Percentiles rank a stretch among this genome's conserved stretches.
phyloP scores from a whole-genome alignment of 2,797 vertebrate species.

The Helostoma temminkii region DNA sequence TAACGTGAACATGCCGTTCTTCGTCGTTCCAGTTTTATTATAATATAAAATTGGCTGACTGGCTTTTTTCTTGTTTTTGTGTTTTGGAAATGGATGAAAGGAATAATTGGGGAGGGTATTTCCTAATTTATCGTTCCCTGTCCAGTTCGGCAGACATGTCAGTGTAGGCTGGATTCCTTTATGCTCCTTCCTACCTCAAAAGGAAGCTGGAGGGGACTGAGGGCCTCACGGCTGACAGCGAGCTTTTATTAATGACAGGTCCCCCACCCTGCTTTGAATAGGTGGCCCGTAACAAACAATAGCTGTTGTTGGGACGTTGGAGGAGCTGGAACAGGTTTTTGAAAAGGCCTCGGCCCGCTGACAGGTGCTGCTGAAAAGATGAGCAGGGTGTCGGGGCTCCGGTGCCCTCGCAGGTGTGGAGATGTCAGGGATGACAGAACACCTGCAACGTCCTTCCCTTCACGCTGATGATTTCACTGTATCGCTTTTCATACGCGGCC shows the following conservation, averaged over 20 bases:
- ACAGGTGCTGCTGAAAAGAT: constrained; percentile 57
- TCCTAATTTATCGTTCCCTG: not conserved
- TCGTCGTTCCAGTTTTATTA: no score
- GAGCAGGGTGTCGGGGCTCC: constrained; percentile 45
- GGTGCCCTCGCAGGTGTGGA: constrained; percentile 61
- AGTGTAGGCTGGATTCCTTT: constrained; percentile 5
- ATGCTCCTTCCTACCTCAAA: constrained; percentile 12
- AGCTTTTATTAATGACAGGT: constrained; percentile 60
- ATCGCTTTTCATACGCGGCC: constrained; percentile 58
- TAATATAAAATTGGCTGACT: no score
- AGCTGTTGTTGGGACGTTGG: constrained; percentile 35
- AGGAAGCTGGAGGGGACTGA: constrained; percentile 7
- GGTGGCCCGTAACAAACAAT: constrained; percentile 57
- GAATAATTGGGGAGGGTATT: no score
- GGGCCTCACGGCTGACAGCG: constrained; percentile 53
- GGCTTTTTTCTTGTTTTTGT: no score
- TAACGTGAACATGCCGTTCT: no score
- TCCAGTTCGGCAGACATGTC: constrained; percentile 13
- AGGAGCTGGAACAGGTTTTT: constrained; percentile 36
- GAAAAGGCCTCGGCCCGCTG: constrained; percentile 38
- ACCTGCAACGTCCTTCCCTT: constrained; percentile 52
- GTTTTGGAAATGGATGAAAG: no score
- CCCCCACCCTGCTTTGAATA: constrained; percentile 66
- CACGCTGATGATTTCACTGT: constrained; percentile 37
- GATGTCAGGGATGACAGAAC: constrained; percentile 60